A percentile compares a stretch with the other conserved stretches of the same genome.
Conservation (phyloP, 2,113 vertebrate species). For the Perca flavescens region DNA sequence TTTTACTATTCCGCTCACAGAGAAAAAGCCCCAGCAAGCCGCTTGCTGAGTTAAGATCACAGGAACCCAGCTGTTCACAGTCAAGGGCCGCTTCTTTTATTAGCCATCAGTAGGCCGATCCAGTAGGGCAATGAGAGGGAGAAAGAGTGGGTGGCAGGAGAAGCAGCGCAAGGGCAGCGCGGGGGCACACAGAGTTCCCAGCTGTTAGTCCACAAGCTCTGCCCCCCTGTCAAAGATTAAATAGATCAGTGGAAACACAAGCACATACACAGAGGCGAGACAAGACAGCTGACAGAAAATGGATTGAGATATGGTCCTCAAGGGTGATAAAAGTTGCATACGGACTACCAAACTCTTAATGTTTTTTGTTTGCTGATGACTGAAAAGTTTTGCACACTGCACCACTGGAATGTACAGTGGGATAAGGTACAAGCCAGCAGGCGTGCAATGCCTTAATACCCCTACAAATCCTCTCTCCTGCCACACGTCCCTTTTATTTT, state of each 20-base stretch:
- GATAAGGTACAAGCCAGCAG: conserved; percentile 52
- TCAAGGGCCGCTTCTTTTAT: conserved; percentile 84
- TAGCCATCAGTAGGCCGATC: conserved; percentile 74
- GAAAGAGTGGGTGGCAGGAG: conserved; percentile 56
- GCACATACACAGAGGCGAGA: conserved; percentile 43
- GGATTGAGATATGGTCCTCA: conserved; percentile 43
- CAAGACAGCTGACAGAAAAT: conserved; percentile 58
- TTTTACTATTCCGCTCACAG: conserved; percentile 55
- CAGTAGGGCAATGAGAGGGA: conserved; percentile 61
- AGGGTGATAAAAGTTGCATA: conserved; percentile 2
- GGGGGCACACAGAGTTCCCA: conserved; percentile 74
- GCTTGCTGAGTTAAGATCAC: conserved; percentile 70
- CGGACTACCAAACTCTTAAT: neutral
- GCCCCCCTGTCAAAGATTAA: conserved; percentile 74
- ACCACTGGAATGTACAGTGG: conserved; percentile 59
- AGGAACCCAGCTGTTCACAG: conserved; percentile 82
- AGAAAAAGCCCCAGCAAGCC: conserved; percentile 46
- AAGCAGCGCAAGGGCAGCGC: conserved; percentile 34
- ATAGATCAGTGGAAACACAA: conserved; percentile 56
- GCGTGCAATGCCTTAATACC: conserved; percentile 50
- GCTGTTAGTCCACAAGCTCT: conserved; percentile 74
- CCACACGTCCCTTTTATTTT: conserved; percentile 56
- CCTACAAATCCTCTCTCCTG: conserved; percentile 58
- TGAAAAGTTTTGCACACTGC: conserved; percentile 45
- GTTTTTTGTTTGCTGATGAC: conserved; percentile 19